These are phyloP conservation scores for Amphipoea oculea DNA, from an alignment of 2,888 invertebrate genomes.

Conservation along the genomic window DNA sequence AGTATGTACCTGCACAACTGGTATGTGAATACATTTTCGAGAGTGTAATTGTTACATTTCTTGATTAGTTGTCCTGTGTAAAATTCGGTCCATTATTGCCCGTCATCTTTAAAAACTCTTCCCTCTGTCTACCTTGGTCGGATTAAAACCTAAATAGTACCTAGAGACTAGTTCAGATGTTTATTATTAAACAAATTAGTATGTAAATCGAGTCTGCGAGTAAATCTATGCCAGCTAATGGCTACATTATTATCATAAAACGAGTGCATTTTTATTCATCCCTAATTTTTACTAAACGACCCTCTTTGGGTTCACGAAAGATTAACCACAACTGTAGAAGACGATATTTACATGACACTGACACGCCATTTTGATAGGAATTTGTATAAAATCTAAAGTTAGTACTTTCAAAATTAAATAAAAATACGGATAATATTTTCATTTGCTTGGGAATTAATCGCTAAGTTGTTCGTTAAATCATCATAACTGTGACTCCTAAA, in stretches of 20 bases:
- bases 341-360: slow-evolving; percentile 82
- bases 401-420: slow-evolving; percentile 1
- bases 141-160: not conserved
- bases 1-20: not conserved
- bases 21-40: not conserved
- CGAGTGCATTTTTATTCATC: slow-evolving; percentile 84
- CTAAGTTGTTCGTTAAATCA: not conserved
- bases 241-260: slow-evolving; percentile 83
- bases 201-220: slow-evolving; percentile 57
- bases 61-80: not conserved
- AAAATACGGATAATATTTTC: not conserved
- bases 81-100: not conserved
- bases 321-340: slow-evolving; percentile 82
- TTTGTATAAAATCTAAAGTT: slow-evolving; percentile 5
- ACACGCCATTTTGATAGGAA: slow-evolving; percentile 39
- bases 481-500: not conserved
- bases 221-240: slow-evolving; percentile 75
- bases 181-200: slow-evolving; percentile 47
- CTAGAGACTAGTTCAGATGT: not conserved
- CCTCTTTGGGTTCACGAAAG: slow-evolving; percentile 84
- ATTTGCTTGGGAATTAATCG: not conserved
- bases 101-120: not conserved
- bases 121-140: no score
- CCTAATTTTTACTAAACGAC: slow-evolving; percentile 86
- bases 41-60: not conserved